A percentile compares a stretch with the other conserved stretches of the same genome.
phyloP scores from a whole-genome alignment of 1,140 invertebrate species.

The Plutomurus gul region DNA sequence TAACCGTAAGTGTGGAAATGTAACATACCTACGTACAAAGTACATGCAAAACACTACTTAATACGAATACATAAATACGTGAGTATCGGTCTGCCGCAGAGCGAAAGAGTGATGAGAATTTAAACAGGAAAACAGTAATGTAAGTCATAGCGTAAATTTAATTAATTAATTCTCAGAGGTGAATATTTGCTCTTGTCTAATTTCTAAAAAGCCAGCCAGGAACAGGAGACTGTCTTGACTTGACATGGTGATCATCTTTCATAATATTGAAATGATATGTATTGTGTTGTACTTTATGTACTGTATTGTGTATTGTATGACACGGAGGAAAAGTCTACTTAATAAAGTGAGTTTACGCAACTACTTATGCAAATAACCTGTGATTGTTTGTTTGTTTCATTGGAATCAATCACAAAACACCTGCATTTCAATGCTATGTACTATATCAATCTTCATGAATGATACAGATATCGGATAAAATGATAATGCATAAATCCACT shows the following conservation, averaged over 20 bases:
- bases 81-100: too few relatives aligned
- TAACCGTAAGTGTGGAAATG: too few relatives aligned
- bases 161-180: not conserved
- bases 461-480: too few relatives aligned
- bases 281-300: not conserved
- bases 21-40: too few relatives aligned
- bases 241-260: not conserved
- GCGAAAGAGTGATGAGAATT: too few relatives aligned
- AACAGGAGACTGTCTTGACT: constrained; percentile 1
- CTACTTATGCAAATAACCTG: not conserved
- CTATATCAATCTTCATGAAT: too few relatives aligned
- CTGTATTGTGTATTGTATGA: too few relatives aligned
- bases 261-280: not conserved
- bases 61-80: too few relatives aligned
- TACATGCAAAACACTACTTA: too few relatives aligned
- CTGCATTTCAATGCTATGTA: too few relatives aligned
- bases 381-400: not conserved
- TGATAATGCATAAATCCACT: too few relatives aligned
- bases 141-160: not conserved
- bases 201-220: not conserved
- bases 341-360: not conserved
- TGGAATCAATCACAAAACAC: not conserved
- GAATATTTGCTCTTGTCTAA: not conserved
- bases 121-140: too few relatives aligned
- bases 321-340: not conserved